Percentiles rank a stretch among this genome's conserved stretches.
Evolutionary conservation across 2,888 invertebrate species (phyloP).

Genomic region (Lithophane semibrunnea): DNA sequence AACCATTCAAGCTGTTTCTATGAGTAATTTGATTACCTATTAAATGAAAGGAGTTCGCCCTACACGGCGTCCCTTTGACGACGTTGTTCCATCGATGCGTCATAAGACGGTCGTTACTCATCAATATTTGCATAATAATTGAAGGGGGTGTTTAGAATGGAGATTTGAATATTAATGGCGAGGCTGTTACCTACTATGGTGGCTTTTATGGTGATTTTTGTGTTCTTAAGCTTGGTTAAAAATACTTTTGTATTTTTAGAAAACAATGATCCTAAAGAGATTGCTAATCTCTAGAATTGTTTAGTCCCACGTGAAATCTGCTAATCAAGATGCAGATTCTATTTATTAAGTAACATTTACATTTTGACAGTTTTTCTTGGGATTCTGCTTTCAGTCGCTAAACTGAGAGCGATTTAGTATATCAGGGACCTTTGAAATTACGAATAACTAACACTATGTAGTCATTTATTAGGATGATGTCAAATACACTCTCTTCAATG

Average conservation of each 20-base stretch:
- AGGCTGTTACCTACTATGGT: slow-evolving; percentile 37
- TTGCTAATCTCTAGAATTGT: background rate
- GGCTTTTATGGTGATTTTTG: slow-evolving; percentile 31
- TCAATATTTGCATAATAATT: slow-evolving; percentile 60
- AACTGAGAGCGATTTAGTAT: background rate
- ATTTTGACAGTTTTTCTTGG: slow-evolving; percentile 29
- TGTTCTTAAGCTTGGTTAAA: background rate
- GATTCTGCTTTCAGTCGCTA: background rate
- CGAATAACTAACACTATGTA: background rate
- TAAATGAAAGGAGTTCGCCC: slow-evolving; percentile 34
- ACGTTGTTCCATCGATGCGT: slow-evolving; percentile 23
- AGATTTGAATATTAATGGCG: slow-evolving; percentile 50
- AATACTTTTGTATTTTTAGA: background rate
- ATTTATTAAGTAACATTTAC: slow-evolving; percentile 37
- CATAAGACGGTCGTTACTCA: slow-evolving; percentile 38
- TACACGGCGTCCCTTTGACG: slow-evolving; percentile 10
- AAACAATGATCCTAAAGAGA: background rate
- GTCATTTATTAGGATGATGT: background rate
- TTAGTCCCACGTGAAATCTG: slow-evolving; percentile 4
- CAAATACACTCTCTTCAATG: background rate
- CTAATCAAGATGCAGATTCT: slow-evolving; percentile 29
- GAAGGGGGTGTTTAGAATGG: slow-evolving; percentile 33
- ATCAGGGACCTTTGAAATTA: background rate
- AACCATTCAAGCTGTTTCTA: slow-evolving; percentile 10
- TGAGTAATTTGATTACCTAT: slow-evolving; percentile 32